Base-by-base conservation (phyloP, 2,888 invertebrate genomes). In the Volucella inanis region DNA sequence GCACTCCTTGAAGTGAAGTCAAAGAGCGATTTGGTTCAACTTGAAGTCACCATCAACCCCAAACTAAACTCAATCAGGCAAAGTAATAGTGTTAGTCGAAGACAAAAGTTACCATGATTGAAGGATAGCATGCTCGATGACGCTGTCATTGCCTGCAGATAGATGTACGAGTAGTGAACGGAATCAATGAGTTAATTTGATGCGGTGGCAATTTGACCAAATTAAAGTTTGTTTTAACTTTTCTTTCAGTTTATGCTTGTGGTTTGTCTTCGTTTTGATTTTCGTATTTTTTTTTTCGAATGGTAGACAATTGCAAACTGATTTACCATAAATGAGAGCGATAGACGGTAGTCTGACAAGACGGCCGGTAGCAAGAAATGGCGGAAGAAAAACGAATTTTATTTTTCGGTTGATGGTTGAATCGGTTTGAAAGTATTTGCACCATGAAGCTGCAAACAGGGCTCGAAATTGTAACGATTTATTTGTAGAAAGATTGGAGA, bases 181-280 rank as follows among this genome's bases (percentile, higher is more conserved):
- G 68, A 80, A 81, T 81, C 85, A 85, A 68, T 85, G 81, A 77
- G 81, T 81, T 81, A 77, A 85, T 85, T 85, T 81, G 72, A 85
- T 76, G 81, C 71, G 81, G 85, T 77, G 81, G 76, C 81, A 81
- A 81, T 81, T 85, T 80, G 49, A 62, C 61, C 62, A 68, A 80
- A 85, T 68, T 81, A 67, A 85, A 81, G 81, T 76, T 75, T 80
- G 54, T 65, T 64, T 68, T 39, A 31, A 31, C 31, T 31, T 11
- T 55, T 50, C 18, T 38, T 55, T 6, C 15, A n/a, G 14, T 62
- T 47, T 47, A 38, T 18, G 47, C 2, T 8, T 39, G 47, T 43
- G 39, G 15, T 18, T 59, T 31, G 3, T 1, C 41, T 70, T 31
- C 10, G 38, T 22, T 31, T 22, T 38, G 22, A 22, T 14, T 22